Conservation (phyloP, 2,888 invertebrate species). For the Macrophya annulata region DNA sequence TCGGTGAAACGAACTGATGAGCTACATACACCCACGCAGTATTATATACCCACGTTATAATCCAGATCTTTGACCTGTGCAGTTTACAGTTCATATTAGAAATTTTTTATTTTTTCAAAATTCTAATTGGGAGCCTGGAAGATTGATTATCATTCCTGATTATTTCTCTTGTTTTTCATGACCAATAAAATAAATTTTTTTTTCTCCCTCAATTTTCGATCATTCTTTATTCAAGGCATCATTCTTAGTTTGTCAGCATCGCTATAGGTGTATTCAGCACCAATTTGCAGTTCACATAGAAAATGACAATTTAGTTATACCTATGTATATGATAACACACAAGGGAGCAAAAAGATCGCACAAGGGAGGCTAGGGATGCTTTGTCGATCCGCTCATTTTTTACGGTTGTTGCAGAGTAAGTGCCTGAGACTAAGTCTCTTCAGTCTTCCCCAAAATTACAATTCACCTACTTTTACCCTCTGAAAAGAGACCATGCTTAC, state of each 20-base stretch:
- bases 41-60: neutral
- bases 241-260: neutral
- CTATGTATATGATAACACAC: neutral
- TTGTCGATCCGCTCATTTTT: constrained; percentile 5
- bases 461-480: constrained; percentile 4
- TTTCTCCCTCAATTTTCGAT: neutral
- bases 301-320: neutral
- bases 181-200: too few relatives aligned
- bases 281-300: neutral
- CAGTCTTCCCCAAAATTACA: constrained; percentile 25
- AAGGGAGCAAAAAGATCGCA: neutral
- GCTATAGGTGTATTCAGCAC: neutral
- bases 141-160: neutral
- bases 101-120: neutral
- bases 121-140: neutral
- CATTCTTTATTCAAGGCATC: neutral
- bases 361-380: neutral
- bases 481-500: neutral
- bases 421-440: neutral
- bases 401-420: constrained; percentile 30
- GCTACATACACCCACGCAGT: constrained; percentile 18
- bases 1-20: constrained; percentile 12
- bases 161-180: neutral
- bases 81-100: neutral
- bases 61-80: neutral